Percentiles rank a stretch among this genome's conserved stretches.
Conservation (phyloP, 2,888 invertebrate species). For the Latheticus oryzae region DNA sequence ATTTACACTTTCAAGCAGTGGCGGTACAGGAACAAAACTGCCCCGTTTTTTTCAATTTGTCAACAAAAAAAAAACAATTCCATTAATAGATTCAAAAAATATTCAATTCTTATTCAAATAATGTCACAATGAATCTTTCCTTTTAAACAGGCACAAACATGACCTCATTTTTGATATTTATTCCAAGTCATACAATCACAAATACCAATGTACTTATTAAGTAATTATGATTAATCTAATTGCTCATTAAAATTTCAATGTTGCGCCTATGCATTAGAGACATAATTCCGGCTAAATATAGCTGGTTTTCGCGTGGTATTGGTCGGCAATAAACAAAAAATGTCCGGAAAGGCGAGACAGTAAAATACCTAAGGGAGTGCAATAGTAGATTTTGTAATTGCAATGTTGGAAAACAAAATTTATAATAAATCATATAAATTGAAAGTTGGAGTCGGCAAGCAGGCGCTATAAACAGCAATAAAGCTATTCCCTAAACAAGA, state of each 20-base stretch:
- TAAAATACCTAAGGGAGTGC: constrained; percentile 3
- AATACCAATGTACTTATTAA: background rate
- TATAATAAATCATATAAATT: constrained; percentile 47
- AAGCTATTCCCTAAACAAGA: constrained; percentile 50
- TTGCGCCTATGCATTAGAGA: background rate
- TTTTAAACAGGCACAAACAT: too few relatives aligned
- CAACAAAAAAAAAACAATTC: background rate
- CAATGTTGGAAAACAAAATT: constrained; percentile 43
- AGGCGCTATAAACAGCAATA: constrained; percentile 47
- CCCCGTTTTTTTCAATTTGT: background rate
- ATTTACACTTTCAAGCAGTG: constrained; percentile 27
- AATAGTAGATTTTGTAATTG: constrained; percentile 44
- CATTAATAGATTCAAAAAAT: too few relatives aligned
- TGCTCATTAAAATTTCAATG: background rate
- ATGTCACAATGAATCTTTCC: too few relatives aligned
- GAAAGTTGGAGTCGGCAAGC: constrained; percentile 41
- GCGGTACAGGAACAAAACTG: background rate
- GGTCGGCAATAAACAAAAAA: constrained; percentile 3
- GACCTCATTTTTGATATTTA: too few relatives aligned
- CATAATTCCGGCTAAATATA: constrained; percentile 22
- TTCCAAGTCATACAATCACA: too few relatives aligned
- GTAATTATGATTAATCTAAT: background rate
- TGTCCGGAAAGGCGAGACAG: background rate
- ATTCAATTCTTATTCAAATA: too few relatives aligned
- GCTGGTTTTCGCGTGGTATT: constrained; percentile 10